Evolutionary conservation across 2,797 vertebrate genomes (phyloP).

Genomic region (Xenentodon cancila): DNA sequence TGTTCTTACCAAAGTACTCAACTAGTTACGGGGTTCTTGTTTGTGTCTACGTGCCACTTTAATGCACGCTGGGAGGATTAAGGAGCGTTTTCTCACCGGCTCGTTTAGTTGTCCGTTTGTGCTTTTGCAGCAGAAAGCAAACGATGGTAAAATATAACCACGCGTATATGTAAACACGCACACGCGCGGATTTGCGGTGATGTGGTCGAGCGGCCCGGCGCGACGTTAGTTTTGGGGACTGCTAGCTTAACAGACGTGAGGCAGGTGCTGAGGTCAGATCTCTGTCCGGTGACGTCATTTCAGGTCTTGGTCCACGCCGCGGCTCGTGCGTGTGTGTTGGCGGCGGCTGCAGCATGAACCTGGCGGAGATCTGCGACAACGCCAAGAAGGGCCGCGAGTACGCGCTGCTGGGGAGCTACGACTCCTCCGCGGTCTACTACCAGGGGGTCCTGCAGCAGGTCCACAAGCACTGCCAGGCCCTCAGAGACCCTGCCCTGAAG

Average conservation of each 20-base stretch:
- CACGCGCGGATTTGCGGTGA: no score
- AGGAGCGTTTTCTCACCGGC: conserved; percentile 42
- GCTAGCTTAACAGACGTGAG: no score
- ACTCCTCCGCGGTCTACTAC: conserved; percentile 96
- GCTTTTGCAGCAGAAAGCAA: no score
- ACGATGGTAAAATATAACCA: no score
- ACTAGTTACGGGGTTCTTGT: not conserved
- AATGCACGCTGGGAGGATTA: conserved; percentile 34
- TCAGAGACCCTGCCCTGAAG: conserved; percentile 92
- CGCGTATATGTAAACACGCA: no score
- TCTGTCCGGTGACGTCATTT: no score
- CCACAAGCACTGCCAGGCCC: conserved; percentile 89
- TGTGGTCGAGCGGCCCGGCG: no score
- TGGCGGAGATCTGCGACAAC: conserved; percentile 95
- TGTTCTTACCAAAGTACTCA: not conserved
- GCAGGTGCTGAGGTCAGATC: no score
- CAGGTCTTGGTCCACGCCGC: not conserved
- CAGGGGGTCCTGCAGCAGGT: conserved; percentile 98
- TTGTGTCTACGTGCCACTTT: conserved; percentile 3
- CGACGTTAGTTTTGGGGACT: no score
- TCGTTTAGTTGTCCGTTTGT: no score
- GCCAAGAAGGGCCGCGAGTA: conserved; percentile 97
- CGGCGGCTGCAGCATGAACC: conserved; percentile 90
- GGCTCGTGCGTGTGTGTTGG: not conserved
- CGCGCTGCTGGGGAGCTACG: conserved; percentile 96